Evolutionary conservation across 2,113 vertebrate species (phyloP), one percentile per base, ranked within the genome.

Genomic region (Irena cyanogastra): DNA sequence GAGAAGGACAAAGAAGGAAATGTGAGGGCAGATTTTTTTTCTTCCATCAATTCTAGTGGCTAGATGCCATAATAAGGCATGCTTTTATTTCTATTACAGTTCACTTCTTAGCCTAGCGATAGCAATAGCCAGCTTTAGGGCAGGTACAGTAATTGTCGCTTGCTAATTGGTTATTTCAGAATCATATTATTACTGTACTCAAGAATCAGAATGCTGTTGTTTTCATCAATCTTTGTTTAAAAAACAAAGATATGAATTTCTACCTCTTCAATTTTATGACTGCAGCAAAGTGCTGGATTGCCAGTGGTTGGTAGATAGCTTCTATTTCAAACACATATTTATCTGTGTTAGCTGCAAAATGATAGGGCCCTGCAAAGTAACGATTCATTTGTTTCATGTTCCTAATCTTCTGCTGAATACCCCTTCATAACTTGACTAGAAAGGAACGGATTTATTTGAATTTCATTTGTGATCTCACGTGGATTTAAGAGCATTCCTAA

Each of bases 311-410:
- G 87, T 89, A 93, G 94, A 96, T 60, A 76, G 95, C 72, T 89
- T 92, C 85, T 72, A 42, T 92, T 95, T 96, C 94, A 96, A 96
- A 94, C 92, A 93, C 86, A 12, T 86, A 93, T 90, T 96, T 96
- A 96, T 95, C 92, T 92, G 79, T 77, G 81, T 81, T 78, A 96
- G 92, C 90, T 90, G 72, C 61, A 87, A 86, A 97, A 93, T 89
- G 90, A 96, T 89, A 93, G 88, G 86, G 92, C 93, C 87, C 76
- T 69, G 91, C 45, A 71, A 87, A 93, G 68, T 45, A 84, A 95
- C 49, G 20, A 94, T 50, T 90, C 90, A 64, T 76, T 93, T 87
- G 90, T 86, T 92, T 92, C 92, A 94, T 54, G 80, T 39, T 87
- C 45, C 83, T 95, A 89, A 93, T 89, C 93, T 93, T 92, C 86